These are phyloP conservation scores for Echeneis naucrates DNA, from an alignment of 2,797 vertebrate genomes.

Conservation along the genomic window DNA sequence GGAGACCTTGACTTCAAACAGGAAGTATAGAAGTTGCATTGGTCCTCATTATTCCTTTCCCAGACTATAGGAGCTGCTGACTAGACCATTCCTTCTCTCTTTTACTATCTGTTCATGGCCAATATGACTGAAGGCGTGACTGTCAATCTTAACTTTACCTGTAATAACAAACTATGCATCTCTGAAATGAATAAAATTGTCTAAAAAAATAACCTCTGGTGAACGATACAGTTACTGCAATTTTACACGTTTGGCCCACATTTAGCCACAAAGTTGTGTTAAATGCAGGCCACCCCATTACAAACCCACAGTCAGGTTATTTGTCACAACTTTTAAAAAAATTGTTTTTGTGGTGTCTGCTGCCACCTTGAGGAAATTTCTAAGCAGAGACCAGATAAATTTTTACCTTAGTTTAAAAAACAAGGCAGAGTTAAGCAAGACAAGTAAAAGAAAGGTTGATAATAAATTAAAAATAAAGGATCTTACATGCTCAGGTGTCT, in stretches of 20 bases:
- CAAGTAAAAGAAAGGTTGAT: background rate
- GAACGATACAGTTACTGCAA: background rate
- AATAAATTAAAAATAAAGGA: background rate
- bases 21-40: constrained; percentile 46
- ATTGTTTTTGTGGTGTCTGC: constrained; percentile 12
- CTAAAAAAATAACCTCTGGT: background rate
- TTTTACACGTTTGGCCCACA: background rate
- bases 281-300: background rate
- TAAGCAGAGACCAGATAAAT: background rate
- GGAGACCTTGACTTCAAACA: constrained; percentile 34
- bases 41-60: constrained; percentile 9
- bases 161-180: background rate
- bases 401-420: background rate
- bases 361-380: constrained; percentile 58
- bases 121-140: background rate
- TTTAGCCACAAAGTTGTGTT: background rate
- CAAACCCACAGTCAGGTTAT: background rate
- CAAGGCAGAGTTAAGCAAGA: background rate
- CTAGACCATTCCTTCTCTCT: background rate
- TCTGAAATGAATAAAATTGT: background rate
- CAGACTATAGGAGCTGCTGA: background rate
- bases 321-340: background rate
- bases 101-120: background rate
- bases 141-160: background rate
- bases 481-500: background rate